phyloP scores from a whole-genome alignment of 2,888 invertebrate genomes.

The Drosophila birchii region DNA sequence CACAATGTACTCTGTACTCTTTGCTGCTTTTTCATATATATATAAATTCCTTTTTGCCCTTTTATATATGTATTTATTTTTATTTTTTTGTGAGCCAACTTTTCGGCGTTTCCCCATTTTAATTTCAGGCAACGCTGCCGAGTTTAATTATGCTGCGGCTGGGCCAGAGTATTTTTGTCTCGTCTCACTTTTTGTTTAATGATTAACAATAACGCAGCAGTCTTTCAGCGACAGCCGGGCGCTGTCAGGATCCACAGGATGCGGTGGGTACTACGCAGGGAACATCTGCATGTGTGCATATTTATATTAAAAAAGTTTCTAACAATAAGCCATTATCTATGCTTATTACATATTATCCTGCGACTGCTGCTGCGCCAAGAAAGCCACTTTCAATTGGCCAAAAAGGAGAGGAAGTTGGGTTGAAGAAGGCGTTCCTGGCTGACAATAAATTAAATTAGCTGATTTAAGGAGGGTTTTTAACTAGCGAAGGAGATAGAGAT shows the following conservation, averaged over 20 bases:
- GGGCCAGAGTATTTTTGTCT: constrained; percentile 48
- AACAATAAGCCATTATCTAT: constrained; percentile 72
- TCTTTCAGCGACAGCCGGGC: constrained; percentile 33
- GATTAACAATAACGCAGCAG: constrained; percentile 74
- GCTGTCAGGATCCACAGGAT: constrained; percentile 36
- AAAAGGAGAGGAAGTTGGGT: constrained; percentile 10
- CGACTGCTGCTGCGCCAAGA: constrained; percentile 29
- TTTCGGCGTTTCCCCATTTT: constrained; percentile 66
- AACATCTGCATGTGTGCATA: constrained; percentile 60
- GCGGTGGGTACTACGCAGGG: constrained; percentile 17
- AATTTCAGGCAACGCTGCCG: constrained; percentile 51
- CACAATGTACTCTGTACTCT: constrained; percentile 19
- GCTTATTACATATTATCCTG: constrained; percentile 67
- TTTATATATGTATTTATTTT: background rate
- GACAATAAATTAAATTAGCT: constrained; percentile 16
- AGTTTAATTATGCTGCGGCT: constrained; percentile 61
- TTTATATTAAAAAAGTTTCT: constrained; percentile 79
- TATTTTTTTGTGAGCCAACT: constrained; percentile 47
- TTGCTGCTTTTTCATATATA: constrained; percentile 34
- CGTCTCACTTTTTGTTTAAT: constrained; percentile 69
- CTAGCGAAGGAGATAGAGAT: background rate
- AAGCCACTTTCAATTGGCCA: constrained; percentile 16
- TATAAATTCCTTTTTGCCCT: constrained; percentile 41
- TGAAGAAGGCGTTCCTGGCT: background rate
- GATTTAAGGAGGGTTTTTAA: background rate